Conservation (phyloP, 1,140 invertebrate species). For the Brachionus rotundiformis region DNA sequence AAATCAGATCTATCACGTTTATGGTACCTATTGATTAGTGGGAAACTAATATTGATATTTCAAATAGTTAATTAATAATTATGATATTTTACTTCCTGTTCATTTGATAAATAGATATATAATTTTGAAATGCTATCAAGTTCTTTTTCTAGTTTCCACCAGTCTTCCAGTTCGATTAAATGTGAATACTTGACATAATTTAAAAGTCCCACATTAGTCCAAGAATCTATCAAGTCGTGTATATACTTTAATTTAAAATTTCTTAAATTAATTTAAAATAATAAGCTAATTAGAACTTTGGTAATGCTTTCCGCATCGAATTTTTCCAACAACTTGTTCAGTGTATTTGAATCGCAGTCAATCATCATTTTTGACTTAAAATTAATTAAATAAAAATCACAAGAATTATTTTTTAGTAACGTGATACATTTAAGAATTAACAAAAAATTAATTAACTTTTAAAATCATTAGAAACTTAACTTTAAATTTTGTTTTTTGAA, state of each 20-base stretch:
- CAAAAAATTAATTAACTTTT: not conserved
- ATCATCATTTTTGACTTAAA: not conserved
- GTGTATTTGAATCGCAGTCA: not conserved
- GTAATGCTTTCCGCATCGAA: not conserved
- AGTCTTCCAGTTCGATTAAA: conserved; percentile 38
- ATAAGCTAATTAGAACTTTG: not conserved
- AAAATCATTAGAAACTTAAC: conserved; percentile 15
- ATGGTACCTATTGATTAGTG: not conserved
- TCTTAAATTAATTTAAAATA: not conserved
- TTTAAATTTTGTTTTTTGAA: too few relatives aligned
- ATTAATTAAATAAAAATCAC: not conserved
- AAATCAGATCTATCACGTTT: not conserved
- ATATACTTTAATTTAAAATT: not conserved
- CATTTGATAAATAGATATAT: not conserved
- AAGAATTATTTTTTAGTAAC: conserved; percentile 3
- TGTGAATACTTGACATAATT: conserved; percentile 12
- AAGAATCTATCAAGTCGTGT: conserved; percentile 16
- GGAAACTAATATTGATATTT: too few relatives aligned
- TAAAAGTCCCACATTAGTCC: not conserved
- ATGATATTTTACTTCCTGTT: conserved; percentile 17
- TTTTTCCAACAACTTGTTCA: conserved; percentile 6
- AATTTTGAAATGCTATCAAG: conserved; percentile 25
- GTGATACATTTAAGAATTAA: not conserved
- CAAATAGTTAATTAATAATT: not conserved
- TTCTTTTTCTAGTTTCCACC: conserved; percentile 34